Base-by-base conservation (phyloP, 2,888 invertebrate species). In the Ichneumon xanthorius region DNA sequence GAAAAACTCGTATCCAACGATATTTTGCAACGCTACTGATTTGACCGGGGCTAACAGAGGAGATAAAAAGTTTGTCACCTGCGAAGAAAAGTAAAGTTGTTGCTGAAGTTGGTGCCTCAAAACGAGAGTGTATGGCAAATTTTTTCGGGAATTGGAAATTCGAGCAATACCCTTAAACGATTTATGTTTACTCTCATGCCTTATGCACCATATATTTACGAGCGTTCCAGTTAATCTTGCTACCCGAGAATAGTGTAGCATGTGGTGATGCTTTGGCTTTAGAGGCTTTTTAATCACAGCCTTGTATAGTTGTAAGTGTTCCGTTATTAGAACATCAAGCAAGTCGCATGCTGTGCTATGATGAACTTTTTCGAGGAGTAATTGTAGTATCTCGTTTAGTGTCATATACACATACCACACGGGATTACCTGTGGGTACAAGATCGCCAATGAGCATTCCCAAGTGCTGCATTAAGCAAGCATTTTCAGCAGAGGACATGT, bases 211-310 rank as follows among this genome's bases (percentile, higher is more conserved):
- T 7, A 19, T 67, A 40, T 84, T 73, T n/a, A 48, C 19, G 40
- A 84, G 48, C 55, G 75, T 75, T 50, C 84, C 84, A 22, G 58
- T 55, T 58, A 33, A 55, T 37, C 80, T 45, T 58, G 75, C 73
- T 19, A 84, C 68, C 37, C 73, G 65, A 0, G 63, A 63, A 14
- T 80, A 80, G 75, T 84, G 75, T 37, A 70, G n/a, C 73, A 84
- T 80, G 65, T 68, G 37, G 30, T 80, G 75, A 26, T 80, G 53
- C 75, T 80, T 80, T 22, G 67, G 84, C 67, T 73, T 84, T 58
- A 80, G 78, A 53, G 33, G 78, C 37, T 79, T 26, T 11, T 4
- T 22, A 16, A 79, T 61, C 37, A 79, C 7, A 58, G 70, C 4
- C 68, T 30, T 68, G 78, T 0, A 82, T 45, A 70, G 2, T 45